Evolutionary conservation across 2,797 vertebrate species (phyloP), one percentile per base, ranked within the genome.

Genomic region (Typhlichthys subterraneus): DNA sequence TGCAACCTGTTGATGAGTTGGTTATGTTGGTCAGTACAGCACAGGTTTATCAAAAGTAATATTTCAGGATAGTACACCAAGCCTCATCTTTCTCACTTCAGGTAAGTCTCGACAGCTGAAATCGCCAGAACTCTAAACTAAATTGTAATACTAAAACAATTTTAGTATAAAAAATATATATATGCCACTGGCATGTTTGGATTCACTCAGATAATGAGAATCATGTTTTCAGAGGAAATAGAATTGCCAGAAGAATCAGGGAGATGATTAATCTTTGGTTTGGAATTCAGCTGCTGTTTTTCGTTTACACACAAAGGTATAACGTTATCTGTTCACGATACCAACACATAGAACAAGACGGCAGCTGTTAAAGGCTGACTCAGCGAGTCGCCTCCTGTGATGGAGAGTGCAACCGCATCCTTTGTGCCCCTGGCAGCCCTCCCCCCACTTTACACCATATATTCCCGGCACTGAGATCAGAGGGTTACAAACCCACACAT

Each of bases 331-430:
- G 13, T 72, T 75, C 49, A 33, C 49, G 42, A 58, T 74, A 63
- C 61, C 63, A 68, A 60, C 65, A 50, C 29, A 17, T 31, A 57
- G 42, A 13, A 61, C 50, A 23, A 72, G 55, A 84, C 42, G 47
- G 53, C 58, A 79, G 74, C 67, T 79, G 62, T 54, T 65, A 64
- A 54, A 56, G 14, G 0, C 63, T 70, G 77, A 85, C 72, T 81
- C 73, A 78, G 59, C 57, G 61, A 23, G 12, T 56, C 1, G 15
- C 70, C 72, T 3, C 47, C 79, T 70, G 56, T 66, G 63, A 75
- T 72, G 69, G 71, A 73, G 71, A 53, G 63, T 50, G 62, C 72
- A 79, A 86, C 84, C 83, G 76, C 83, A 84, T 88, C 88, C 80
- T 70, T 67, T 55, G 69, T 68, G 66, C 69, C 59, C 59, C 38